Conservation (phyloP, 2,888 invertebrate species). For the Pegoplata infirma region DNA sequence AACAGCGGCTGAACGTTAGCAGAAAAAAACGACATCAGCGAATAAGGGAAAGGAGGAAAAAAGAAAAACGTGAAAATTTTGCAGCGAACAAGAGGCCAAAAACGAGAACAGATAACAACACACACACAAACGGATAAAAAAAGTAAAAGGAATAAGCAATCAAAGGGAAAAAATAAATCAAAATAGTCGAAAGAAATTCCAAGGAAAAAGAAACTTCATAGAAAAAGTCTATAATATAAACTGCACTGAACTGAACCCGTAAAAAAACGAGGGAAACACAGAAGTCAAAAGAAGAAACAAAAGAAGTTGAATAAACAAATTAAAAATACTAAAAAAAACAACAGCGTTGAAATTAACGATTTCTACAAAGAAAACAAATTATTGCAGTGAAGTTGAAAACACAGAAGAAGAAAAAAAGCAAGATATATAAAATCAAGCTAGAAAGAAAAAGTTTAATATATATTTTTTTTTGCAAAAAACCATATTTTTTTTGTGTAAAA, state of each 20-base stretch:
- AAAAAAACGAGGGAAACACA: conserved; percentile 45
- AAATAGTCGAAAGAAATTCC: conserved; percentile 35
- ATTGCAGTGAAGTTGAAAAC: conserved; percentile 52
- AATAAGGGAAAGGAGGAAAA: conserved; percentile 36
- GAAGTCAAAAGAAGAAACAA: conserved; percentile 48
- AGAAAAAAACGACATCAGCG: conserved; percentile 2
- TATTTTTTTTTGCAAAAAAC: conserved; percentile 4
- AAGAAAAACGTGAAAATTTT: conserved; percentile 64
- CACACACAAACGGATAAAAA: conserved; percentile 64
- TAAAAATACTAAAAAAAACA: conserved; percentile 6
- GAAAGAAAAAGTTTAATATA: conserved; percentile 7
- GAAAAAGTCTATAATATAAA: conserved; percentile 37
- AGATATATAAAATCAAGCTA: conserved; percentile 21
- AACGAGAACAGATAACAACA: conserved; percentile 47
- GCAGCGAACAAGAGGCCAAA: conserved; percentile 57
- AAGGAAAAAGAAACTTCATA: conserved; percentile 15
- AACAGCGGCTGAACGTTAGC: conserved; percentile 42
- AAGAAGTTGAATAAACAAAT: conserved; percentile 55
- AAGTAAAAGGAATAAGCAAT: neutral
- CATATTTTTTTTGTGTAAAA: neutral
- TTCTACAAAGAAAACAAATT: conserved; percentile 45
- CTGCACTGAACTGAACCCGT: conserved; percentile 46
- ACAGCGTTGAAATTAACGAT: conserved; percentile 54
- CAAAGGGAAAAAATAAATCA: conserved; percentile 28
- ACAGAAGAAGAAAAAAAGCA: conserved; percentile 12